Conservation (phyloP, 2,797 vertebrate species). For the Florisuga fusca region DNA sequence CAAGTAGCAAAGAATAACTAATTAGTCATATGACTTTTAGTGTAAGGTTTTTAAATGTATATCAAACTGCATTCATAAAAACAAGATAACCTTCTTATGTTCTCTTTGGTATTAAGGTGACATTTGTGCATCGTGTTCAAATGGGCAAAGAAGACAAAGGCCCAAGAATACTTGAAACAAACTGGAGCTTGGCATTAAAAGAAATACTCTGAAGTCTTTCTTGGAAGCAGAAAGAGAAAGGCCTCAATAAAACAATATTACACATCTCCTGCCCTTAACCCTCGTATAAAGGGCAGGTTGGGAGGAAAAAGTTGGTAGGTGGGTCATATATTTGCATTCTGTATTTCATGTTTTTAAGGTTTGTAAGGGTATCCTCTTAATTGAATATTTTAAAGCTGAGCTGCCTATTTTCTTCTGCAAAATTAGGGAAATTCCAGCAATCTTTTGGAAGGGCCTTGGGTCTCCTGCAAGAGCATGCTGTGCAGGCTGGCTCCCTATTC, state of each 20-base stretch:
- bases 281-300: no score
- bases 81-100: background rate
- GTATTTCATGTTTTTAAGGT: background rate
- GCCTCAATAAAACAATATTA: background rate
- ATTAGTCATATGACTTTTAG: background rate
- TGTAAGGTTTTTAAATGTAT: background rate
- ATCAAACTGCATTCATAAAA: background rate
- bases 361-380: background rate
- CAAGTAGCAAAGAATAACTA: background rate
- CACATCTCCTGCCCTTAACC: background rate
- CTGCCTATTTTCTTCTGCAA: background rate
- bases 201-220: background rate
- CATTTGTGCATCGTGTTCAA: background rate
- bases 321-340: background rate
- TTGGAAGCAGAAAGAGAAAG: background rate
- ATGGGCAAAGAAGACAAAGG: background rate
- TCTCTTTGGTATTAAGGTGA: background rate
- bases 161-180: background rate
- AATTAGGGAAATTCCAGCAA: background rate
- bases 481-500: fast-evolving
- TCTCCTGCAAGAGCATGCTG: background rate
- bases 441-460: background rate
- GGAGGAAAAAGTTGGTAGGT: background rate
- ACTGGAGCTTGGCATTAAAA: background rate
- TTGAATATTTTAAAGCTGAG: background rate